phyloP scores from a whole-genome alignment of 2,888 invertebrate species.

The Gymnocheta viridis region DNA sequence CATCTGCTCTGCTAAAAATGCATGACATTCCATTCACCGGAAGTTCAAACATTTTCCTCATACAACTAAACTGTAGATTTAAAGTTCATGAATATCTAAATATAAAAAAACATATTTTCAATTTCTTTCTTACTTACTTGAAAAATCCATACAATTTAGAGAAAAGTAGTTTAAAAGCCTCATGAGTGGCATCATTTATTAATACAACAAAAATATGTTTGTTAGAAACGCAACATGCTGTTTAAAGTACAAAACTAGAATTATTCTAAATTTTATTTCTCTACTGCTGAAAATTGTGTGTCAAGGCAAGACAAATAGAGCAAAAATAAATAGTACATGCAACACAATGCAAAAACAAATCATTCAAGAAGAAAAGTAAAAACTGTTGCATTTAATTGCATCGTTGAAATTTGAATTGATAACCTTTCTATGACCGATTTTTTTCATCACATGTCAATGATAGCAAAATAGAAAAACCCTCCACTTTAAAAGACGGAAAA shows the following conservation, averaged over 20 bases:
- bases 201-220: neutral
- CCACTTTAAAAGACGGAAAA: neutral
- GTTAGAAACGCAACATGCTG: neutral
- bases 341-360: neutral
- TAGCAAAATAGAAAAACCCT: neutral
- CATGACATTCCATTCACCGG: too few relatives aligned
- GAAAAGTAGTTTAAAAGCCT: neutral
- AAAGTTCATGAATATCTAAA: too few relatives aligned
- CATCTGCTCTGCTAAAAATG: too few relatives aligned
- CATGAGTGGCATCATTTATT: neutral
- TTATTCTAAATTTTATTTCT: conserved; percentile 4
- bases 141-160: neutral
- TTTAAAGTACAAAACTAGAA: neutral
- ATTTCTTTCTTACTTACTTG: neutral
- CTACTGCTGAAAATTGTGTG: neutral
- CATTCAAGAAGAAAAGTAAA: conserved; percentile 5
- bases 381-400: conserved; percentile 63
- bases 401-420: conserved; percentile 66
- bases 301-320: conserved; percentile 38
- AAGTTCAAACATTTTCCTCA: too few relatives aligned
- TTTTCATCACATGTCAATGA: conserved; percentile 31
- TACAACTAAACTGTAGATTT: too few relatives aligned
- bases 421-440: conserved; percentile 57
- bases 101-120: neutral
- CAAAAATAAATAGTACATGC: neutral